These are phyloP conservation scores for Strix uralensis DNA, from an alignment of 2,113 vertebrate genomes.

Conservation along the genomic window DNA sequence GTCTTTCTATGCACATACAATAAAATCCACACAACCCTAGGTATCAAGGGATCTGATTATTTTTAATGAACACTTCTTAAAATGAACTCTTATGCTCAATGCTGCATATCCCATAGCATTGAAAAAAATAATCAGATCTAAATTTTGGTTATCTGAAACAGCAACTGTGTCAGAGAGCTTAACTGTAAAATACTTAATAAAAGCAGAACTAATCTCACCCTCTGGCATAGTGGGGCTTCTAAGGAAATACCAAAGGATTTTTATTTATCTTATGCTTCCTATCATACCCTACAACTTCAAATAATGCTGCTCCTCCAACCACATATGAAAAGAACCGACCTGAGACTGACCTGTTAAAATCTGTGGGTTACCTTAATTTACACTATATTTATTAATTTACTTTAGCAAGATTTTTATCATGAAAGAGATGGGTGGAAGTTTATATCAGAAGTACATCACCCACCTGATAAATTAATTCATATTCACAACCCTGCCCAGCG, in stretches of 20 bases:
- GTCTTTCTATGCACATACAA: not conserved
- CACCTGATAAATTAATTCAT: not conserved
- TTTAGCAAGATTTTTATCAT: not conserved
- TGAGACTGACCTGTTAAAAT: not conserved
- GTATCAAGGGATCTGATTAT: not conserved
- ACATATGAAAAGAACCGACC: rapidly evolving
- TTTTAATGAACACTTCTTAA: not conserved
- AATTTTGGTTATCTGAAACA: not conserved
- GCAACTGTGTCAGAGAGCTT: not conserved
- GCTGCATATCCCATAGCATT: not conserved
- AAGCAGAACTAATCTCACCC: not conserved
- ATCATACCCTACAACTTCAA: not conserved
- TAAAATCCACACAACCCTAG: not conserved
- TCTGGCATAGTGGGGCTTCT: not conserved
- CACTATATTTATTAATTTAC: not conserved
- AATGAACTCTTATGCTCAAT: not conserved
- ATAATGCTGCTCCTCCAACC: not conserved
- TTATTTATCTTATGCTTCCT: not conserved
- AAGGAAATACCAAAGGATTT: not conserved
- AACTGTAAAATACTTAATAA: not conserved
- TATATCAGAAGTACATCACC: not conserved
- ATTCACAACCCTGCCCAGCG: not conserved
- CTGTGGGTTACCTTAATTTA: not conserved
- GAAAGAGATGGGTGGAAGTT: not conserved
- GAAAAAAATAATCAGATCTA: not conserved